Evolutionary conservation across 2,888 invertebrate species (phyloP), one percentile per base, ranked within the genome.

Genomic region (Synanthedon formicaeformis): DNA sequence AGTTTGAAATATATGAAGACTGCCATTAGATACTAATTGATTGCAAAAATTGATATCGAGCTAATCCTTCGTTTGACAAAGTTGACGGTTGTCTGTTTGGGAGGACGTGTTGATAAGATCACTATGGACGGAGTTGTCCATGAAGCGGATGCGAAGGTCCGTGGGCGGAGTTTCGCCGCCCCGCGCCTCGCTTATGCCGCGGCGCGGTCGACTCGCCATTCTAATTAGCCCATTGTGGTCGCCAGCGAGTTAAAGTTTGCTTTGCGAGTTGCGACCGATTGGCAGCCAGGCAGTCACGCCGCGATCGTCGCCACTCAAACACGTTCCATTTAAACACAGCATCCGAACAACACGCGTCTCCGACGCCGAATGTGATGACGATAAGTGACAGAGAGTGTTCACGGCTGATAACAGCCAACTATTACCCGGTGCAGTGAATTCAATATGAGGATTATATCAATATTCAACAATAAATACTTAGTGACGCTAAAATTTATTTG

Each of bases 211-310:
- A 67, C 75, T 82, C 75, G 82, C 82, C 84, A 85, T 87, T 85
- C 86, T 85, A 87, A 87, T 85, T 84, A 86, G 81, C 80, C 73
- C 78, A 85, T 86, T 84, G 86, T 85, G 83, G 81, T 78, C 71
- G 79, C 69, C 69, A 71, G 79, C 69, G 69, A 73, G 78, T 77
- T 73, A 71, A 78, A 80, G 73, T 81, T 82, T 78, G 34, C 34
- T 34, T 34, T 34, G 34, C 34, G 34, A 34, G 34, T 34, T 34
- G 82, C 78, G 75, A 72, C 56, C 41, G 53, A 55, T 54, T 50
- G 59, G 53, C 67, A 72, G 71, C 86, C 76, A 79, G 59, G 53
- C 67, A 72, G 71, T 87, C 77, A 79, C 74, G 79, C 80, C 75
- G 78, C 66, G 69, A 67, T 70, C 68, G 66, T 68, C 72, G 78